Evolutionary conservation across 2,797 vertebrate genomes (phyloP).

Genomic region (Rhyacichthys aspro): DNA sequence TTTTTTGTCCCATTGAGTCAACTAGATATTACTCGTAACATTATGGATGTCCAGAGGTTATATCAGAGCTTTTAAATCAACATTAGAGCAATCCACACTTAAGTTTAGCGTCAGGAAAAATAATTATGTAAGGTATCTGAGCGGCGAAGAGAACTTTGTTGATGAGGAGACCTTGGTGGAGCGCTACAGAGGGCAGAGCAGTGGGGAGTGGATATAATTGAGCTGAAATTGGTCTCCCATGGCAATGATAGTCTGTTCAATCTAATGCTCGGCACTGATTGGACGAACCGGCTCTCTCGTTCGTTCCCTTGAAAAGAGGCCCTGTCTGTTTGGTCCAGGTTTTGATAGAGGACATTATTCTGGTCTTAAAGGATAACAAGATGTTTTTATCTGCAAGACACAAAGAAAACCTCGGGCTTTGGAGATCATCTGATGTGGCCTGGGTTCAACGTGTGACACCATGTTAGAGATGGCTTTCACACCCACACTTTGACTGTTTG

Average conservation of each 20-base stretch:
- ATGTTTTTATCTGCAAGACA: slow-evolving; percentile 42
- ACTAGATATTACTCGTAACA: too few relatives aligned
- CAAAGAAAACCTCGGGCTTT: slow-evolving; percentile 33
- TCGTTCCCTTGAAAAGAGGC: slow-evolving; percentile 61
- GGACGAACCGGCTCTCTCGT: slow-evolving; percentile 59
- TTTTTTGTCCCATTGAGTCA: too few relatives aligned
- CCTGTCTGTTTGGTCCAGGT: slow-evolving; percentile 60
- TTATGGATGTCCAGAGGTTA: background rate
- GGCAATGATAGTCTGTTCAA: slow-evolving; percentile 81
- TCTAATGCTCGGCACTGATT: slow-evolving; percentile 70
- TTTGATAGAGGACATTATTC: slow-evolving; percentile 66
- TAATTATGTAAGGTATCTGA: slow-evolving; percentile 75
- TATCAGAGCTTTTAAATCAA: slow-evolving; percentile 33
- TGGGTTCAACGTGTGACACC: slow-evolving; percentile 2
- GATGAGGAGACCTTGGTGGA: slow-evolving; percentile 61
- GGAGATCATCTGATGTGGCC: slow-evolving; percentile 38
- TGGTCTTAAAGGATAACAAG: slow-evolving; percentile 57
- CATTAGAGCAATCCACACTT: slow-evolving; percentile 30
- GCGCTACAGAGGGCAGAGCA: slow-evolving; percentile 77
- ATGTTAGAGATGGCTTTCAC: too few relatives aligned
- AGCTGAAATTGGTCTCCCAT: slow-evolving; percentile 82
- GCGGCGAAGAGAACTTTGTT: slow-evolving; percentile 72
- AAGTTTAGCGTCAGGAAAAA: slow-evolving; percentile 71
- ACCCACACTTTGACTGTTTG: too few relatives aligned
- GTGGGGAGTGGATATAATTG: slow-evolving; percentile 85